A percentile compares a stretch with the other conserved stretches of the same genome.
Conservation (phyloP, 2,113 vertebrate genomes). For the Geococcyx californianus region DNA sequence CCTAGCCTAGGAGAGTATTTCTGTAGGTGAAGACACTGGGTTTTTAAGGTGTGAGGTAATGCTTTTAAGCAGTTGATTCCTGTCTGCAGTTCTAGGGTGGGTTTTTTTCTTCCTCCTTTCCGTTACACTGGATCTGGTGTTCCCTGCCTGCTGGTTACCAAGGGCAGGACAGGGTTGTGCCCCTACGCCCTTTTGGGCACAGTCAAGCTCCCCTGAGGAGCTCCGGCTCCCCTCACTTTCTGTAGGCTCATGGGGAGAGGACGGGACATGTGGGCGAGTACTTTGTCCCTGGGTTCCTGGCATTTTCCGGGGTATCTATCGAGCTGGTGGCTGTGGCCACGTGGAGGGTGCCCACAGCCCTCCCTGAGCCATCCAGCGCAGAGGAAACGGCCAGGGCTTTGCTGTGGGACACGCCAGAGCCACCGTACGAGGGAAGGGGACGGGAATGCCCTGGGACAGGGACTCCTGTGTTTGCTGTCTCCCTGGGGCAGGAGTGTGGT, state of each 20-base stretch:
- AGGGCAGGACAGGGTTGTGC: fast-evolving
- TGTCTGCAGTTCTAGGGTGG: background rate
- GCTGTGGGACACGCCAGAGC: background rate
- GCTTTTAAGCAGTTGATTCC: fast-evolving
- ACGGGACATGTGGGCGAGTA: fast-evolving
- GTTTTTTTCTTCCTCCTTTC: background rate
- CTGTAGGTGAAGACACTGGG: background rate
- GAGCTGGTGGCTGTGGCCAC: background rate
- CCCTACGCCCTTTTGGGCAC: background rate
- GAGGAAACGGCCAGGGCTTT: background rate
- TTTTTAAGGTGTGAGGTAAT: background rate
- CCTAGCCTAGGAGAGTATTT: background rate
- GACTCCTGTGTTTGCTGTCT: background rate
- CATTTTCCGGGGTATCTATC: no score
- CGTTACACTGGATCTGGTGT: no score
- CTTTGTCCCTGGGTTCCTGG: background rate
- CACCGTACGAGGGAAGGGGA: fast-evolving
- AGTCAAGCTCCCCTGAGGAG: background rate
- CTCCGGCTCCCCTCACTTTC: background rate
- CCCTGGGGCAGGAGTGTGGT: fast-evolving
- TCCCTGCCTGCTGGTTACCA: background rate
- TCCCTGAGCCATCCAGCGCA: fast-evolving
- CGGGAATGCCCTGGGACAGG: fast-evolving
- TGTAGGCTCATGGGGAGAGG: background rate
- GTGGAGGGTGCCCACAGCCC: background rate